These are phyloP conservation scores for Hyperoodon ampullatus DNA, from an alignment of 2,113 vertebrate genomes.

Conservation along the genomic window DNA sequence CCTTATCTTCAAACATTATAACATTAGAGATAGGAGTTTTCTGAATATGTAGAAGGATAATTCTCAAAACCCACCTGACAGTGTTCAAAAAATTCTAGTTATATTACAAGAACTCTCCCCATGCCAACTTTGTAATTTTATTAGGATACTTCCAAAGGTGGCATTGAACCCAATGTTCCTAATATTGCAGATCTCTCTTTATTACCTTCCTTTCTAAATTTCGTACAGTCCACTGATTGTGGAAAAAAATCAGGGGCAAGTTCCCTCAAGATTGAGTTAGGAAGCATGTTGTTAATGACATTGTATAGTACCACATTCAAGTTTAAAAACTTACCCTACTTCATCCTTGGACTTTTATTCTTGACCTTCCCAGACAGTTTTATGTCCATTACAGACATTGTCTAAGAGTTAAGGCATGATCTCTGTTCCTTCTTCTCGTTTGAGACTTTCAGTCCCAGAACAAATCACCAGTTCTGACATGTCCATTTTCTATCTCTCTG, in stretches of 20 bases:
- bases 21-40: neutral
- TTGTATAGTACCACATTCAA: neutral
- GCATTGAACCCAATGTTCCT: neutral
- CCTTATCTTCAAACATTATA: neutral
- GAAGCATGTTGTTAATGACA: neutral
- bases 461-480: neutral
- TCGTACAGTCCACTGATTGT: neutral
- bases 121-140: neutral
- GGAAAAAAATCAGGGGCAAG: neutral
- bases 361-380: neutral
- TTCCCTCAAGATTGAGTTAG: neutral
- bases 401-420: neutral
- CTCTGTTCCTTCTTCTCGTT: neutral
- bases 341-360: neutral
- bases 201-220: neutral
- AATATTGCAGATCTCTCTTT: neutral
- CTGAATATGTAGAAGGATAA: neutral
- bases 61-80: neutral
- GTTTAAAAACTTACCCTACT: neutral
- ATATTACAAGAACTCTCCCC: neutral
- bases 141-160: neutral
- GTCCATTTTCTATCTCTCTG: neutral
- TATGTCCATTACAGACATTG: neutral
- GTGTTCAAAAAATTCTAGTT: neutral
- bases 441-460: neutral